Conservation (phyloP, 2,888 invertebrate genomes). For the Eudemis profundana region DNA sequence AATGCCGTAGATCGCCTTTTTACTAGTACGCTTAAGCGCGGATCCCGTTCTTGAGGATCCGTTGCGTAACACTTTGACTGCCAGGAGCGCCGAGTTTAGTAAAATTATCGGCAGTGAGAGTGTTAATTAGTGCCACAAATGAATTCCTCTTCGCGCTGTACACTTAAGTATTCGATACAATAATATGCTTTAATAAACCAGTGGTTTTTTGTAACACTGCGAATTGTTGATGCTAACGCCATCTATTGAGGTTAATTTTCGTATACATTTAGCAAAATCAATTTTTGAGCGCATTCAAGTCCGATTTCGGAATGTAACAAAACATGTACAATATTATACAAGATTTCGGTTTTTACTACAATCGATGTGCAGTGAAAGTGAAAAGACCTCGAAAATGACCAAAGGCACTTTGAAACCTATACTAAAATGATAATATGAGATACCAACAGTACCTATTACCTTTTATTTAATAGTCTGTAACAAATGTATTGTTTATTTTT, state of each 20-base stretch:
- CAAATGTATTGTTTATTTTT: too few species aligned
- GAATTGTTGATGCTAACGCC: background rate
- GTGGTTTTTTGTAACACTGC: background rate
- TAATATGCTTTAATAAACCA: slow-evolving; percentile 34
- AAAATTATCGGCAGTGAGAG: background rate
- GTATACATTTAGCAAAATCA: too few species aligned
- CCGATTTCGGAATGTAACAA: background rate
- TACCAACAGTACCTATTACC: too few species aligned
- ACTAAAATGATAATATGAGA: too few species aligned
- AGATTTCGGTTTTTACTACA: too few species aligned
- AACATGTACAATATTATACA: too few species aligned
- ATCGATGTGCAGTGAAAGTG: too few species aligned
- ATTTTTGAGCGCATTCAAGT: too few species aligned
- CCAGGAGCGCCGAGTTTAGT: too few species aligned
- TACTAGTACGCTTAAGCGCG: background rate
- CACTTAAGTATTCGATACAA: slow-evolving; percentile 16
- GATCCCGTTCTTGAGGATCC: background rate
- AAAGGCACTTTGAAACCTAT: too few species aligned
- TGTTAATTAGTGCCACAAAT: slow-evolving; percentile 13
- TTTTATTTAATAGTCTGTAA: too few species aligned
- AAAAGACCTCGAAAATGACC: too few species aligned
- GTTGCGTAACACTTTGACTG: slow-evolving; percentile 1
- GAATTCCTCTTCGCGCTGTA: background rate
- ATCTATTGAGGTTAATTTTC: background rate
- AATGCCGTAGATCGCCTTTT: slow-evolving; percentile 1